Percentiles rank a stretch among this genome's conserved stretches.
Evolutionary conservation across 2,888 invertebrate species (phyloP).

Genomic region (Ceraclea dissimilis): DNA sequence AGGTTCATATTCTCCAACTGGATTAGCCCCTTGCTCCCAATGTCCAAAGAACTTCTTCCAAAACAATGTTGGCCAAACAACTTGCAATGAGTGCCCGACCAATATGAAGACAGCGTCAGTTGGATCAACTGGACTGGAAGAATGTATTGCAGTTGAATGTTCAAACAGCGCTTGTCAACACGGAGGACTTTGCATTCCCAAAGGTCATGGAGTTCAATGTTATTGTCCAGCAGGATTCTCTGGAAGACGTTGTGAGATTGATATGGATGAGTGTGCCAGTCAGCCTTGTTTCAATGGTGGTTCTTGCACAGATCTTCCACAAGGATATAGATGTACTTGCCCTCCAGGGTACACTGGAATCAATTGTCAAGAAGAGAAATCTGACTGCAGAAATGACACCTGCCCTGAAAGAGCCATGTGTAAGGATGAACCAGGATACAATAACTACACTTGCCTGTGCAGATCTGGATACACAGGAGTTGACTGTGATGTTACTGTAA

Average conservation of each 20-base stretch:
- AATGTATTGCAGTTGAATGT: constrained; percentile 82
- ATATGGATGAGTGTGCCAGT: constrained; percentile 91
- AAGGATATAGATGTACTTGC: constrained; percentile 88
- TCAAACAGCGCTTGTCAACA: constrained; percentile 84
- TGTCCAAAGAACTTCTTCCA: constrained; percentile 93
- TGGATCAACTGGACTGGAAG: constrained; percentile 75
- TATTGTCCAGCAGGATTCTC: constrained; percentile 94
- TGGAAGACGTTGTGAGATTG: constrained; percentile 86
- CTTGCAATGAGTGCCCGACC: constrained; percentile 85
- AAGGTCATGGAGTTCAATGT: constrained; percentile 84
- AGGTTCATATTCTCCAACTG: constrained; percentile 88
- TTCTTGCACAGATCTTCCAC: constrained; percentile 84
- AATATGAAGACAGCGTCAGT: constrained; percentile 78
- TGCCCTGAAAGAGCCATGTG: constrained; percentile 97
- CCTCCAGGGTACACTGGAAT: constrained; percentile 82
- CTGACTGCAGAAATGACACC: constrained; percentile 81
- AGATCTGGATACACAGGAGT: constrained; percentile 90
- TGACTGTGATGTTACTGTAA: constrained; percentile 82
- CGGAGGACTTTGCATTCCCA: constrained; percentile 82
- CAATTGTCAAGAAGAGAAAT: constrained; percentile 89
- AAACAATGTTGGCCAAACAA: constrained; percentile 71
- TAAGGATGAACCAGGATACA: constrained; percentile 85
- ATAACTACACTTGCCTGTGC: constrained; percentile 88
- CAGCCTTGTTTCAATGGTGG: constrained; percentile 92
- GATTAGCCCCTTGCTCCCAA: constrained; percentile 85